phyloP scores from a whole-genome alignment of 2,888 invertebrate species.

The Selenia dentaria region DNA sequence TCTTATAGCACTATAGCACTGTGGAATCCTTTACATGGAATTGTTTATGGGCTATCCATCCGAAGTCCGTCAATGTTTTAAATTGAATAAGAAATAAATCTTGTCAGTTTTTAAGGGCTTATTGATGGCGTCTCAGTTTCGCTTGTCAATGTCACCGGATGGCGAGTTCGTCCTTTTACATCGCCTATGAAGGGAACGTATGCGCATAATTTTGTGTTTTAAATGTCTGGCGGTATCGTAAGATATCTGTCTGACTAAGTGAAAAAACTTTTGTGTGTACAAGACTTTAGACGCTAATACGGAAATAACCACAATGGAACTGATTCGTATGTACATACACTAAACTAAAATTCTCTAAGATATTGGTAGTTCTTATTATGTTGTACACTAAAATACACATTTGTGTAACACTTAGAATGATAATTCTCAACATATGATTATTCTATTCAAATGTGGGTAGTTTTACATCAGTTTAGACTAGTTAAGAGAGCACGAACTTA shows the following conservation, averaged over 20 bases:
- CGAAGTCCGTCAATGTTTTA: constrained; percentile 50
- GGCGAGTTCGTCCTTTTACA: constrained; percentile 4
- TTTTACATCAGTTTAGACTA: no score
- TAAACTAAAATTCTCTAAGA: no score
- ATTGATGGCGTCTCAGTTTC: constrained; percentile 46
- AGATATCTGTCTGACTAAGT: neutral
- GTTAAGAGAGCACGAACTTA: no score
- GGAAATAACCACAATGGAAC: no score
- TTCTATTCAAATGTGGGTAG: no score
- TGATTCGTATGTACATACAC: no score
- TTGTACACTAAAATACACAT: no score
- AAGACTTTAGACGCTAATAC: no score
- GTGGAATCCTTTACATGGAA: constrained; percentile 3
- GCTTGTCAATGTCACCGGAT: constrained; percentile 26
- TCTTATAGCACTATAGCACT: neutral
- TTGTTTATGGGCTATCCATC: constrained; percentile 25
- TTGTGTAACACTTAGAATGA: no score
- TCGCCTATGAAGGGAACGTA: constrained; percentile 3
- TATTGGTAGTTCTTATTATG: no score
- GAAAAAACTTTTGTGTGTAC: no score
- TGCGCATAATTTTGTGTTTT: constrained; percentile 10
- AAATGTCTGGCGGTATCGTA: neutral
- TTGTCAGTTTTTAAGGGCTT: constrained; percentile 64
- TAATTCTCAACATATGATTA: no score
- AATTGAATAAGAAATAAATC: constrained; percentile 75